Evolutionary conservation across 2,888 invertebrate genomes (phyloP).

Genomic region (Bimastos eiseni): DNA sequence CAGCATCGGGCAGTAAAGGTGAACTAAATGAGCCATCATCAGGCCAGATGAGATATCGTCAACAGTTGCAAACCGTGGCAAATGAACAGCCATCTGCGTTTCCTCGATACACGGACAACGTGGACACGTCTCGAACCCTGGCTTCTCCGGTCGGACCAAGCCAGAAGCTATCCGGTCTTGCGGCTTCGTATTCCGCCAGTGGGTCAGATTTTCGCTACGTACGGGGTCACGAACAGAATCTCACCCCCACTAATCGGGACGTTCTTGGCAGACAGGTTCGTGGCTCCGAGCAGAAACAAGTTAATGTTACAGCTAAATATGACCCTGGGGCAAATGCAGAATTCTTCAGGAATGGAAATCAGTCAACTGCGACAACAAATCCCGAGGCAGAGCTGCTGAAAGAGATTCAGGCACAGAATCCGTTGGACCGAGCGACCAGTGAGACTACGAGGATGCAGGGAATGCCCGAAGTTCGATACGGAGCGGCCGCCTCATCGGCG

Average conservation of each 20-base stretch:
- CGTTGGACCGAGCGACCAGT: neutral
- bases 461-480: neutral
- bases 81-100: neutral
- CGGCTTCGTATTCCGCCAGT: neutral
- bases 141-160: neutral
- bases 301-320: neutral
- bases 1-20: no score
- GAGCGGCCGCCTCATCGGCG: neutral
- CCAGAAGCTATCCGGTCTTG: neutral
- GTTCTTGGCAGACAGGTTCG: neutral
- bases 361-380: neutral
- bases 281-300: neutral
- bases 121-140: neutral
- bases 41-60: neutral
- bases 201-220: neutral
- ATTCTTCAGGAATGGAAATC: neutral
- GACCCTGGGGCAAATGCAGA: neutral
- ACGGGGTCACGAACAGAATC: neutral
- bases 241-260: neutral
- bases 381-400: neutral
- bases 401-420: neutral
- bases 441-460: neutral
- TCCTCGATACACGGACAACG: neutral
- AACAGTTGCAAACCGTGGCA: neutral
- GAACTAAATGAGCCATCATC: neutral